Base-by-base conservation (phyloP, 2,113 vertebrate species). In the Ptilorrhoa leucosticta region DNA sequence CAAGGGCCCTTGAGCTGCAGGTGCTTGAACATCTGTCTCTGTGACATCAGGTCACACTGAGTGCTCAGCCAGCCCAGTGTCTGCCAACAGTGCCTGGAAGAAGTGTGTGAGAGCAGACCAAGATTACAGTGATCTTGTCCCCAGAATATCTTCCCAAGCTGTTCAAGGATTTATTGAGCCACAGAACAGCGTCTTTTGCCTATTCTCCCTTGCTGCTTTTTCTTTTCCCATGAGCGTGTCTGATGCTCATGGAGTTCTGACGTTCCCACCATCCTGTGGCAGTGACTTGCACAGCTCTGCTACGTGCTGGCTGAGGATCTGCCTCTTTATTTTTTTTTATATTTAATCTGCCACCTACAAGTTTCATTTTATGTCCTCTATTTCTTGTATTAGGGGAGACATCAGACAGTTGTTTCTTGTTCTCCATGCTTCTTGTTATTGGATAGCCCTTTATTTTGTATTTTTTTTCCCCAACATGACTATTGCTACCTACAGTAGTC, bases 321-420 rank as follows among this genome's bases (percentile, higher is more conserved):
- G 44, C 35, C 19, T n/a, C 66, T 65, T 51, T 70, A 70, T 44
- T 66, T 65, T 47, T 76, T 82, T 90, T 79, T 58, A 27, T 20
- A 73, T 95, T 93, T 91, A 82, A 91, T 87, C 77, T 89, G 69
- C 61, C 66, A 68, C 84, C 76, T 91, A 95, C 96, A 91, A 79
- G 84, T 90, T 96, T 91, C 73, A 83, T 93, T 93, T 83, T 87
- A 64, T 87, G 87, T 61, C 70, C 65, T 78, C 53, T 87, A 54
- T 82, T 91, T 93, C 96, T 89, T 79, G 33, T 94, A 78, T 91
- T 75, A 87, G 76, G 40, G 64, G 60, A 89, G 73, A 82, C 19
- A 76, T 61, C 70, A 93, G 78, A 28, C 70, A 68, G 82, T 56
- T 93, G 73, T 87, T 88, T 60, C 78, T 77, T 4, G 4, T 75